Evolutionary conservation across 2,888 invertebrate species (phyloP), one percentile per base, ranked within the genome.

Genomic region (Ormyrus thymus): DNA sequence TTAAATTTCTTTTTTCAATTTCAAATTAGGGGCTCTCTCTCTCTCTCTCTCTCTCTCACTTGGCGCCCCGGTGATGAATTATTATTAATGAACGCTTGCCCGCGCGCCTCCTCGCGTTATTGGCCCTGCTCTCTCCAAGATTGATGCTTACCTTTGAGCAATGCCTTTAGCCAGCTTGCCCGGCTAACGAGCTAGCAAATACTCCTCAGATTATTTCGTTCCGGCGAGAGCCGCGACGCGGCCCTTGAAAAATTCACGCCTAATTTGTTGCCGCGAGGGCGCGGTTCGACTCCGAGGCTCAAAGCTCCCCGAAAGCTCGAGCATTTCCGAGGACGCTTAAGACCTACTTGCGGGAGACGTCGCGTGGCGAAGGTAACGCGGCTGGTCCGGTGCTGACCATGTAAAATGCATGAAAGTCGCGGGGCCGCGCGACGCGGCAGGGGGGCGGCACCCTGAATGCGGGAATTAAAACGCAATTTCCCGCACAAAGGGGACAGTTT

Each of bases 391-490:
- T 84, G 85, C 78, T 84, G 85, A 83, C 81, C 84, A 87, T 88
- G 87, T 85, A 87, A 88, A 87, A 88, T 88, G 86, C 86, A 88
- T 86, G 86, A 85, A 83, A 84, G 82, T 84, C 85, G 84, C 85
- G 85, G 85, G 83, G 83, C 29, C 43, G 6, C 15, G 6, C 53
- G 8, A 3, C 8, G 7, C 53, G 8, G 45, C 56, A 45, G 83
- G 83, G 84, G 85, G 85, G 4, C 0, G n/a, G n/a, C 4, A 2
- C 82, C 83, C 85, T 88, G 88, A 89, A 88, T 87, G 87, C 86
- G 85, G 84, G 88, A 89, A 89, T 89, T 89, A 89, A 89, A 89
- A 89, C 89, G 89, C 89, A 89, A 89, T 89, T 89, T 88, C 85
- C 86, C 84, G 84, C 84, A 89, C 89, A 89, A 89, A 89, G 87